Base-by-base conservation (phyloP, 2,888 invertebrate species). In the Xylophagus ater region DNA sequence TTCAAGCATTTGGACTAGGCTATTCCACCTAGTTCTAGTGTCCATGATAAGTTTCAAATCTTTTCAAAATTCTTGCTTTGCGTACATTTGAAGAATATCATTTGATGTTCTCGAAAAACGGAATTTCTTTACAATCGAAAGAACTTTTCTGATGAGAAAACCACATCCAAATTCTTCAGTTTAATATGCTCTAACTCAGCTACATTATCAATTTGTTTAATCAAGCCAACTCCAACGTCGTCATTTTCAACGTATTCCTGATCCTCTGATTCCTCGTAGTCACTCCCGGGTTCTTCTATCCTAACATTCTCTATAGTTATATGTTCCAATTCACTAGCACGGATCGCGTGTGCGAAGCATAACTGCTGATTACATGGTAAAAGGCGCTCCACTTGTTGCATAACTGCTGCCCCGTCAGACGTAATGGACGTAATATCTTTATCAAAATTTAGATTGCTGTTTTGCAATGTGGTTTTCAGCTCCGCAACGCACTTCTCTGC, bases 401-500 rank as follows among this genome's bases (percentile, higher is more conserved):
- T 18, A n/a, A n/a, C 26, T 13, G 26, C 14, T 13, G 26, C 14
- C 14, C 26, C 26, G 14, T 26, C 26, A 2, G 15, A 24, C 24
- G 34, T 34, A 8, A 34, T 34, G 34, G 17, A 34, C 24, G 24
- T 34, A 14, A 34, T 34, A 15, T 34, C 34, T 34, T 23, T 24
- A 34, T 20, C 24, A 17, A 34, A 12, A 34, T 34, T 34, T 24
- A 34, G 15, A 24, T 21, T 33, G 33, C 23, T 33, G 9, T 33
- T 19, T 33, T 33, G 33, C 33, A 33, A 33, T 33, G 33, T 21
- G 33, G 33, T 33, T 33, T 33, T 19, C 21, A 33, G 33, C 13
- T 20, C 33, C 20, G 33, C 19, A 33, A 33, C 15, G 33, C 23
- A 23, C 13, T 33, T 33, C 33, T 21, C 21, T 20, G 20, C 33